phyloP scores from a whole-genome alignment of 2,888 invertebrate genomes.

The Apamea epomidion region DNA sequence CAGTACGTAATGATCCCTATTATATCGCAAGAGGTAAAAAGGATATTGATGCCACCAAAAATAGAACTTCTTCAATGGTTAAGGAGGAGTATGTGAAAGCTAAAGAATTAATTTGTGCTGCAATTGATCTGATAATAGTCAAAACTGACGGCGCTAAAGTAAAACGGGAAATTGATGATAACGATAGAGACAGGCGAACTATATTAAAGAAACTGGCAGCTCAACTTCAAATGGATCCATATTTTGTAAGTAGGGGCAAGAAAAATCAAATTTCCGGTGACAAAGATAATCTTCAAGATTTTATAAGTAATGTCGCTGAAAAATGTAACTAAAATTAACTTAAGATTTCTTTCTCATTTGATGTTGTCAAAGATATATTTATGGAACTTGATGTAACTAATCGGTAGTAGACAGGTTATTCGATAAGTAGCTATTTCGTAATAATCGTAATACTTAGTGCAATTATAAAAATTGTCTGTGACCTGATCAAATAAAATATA shows the following conservation, averaged over 20 bases:
- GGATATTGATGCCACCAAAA: conserved; percentile 65
- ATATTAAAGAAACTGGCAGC: conserved; percentile 84
- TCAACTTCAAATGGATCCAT: conserved; percentile 85
- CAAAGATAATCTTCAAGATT: conserved; percentile 75
- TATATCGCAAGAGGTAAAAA: conserved; percentile 90
- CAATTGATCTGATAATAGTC: conserved; percentile 75
- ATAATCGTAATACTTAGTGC: conserved; percentile 42
- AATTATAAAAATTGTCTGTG: conserved; percentile 62
- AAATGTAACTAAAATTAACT: conserved; percentile 78
- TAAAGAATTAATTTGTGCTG: conserved; percentile 83
- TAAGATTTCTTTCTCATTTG: conserved; percentile 34
- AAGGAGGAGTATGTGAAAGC: conserved; percentile 75
- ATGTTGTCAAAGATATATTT: conserved; percentile 55
- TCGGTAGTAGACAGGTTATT: conserved; percentile 20
- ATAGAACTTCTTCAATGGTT: conserved; percentile 64
- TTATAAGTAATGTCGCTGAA: conserved; percentile 78
- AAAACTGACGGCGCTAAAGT: conserved; percentile 73
- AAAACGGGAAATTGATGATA: conserved; percentile 80
- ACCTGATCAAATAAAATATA: conserved; percentile 72
- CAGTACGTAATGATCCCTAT: conserved; percentile 87
- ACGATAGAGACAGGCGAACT: conserved; percentile 83
- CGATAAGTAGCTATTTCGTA: conserved; percentile 51
- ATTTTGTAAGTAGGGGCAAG: conserved; percentile 86
- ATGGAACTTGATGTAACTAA: conserved; percentile 50
- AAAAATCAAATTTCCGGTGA: conserved; percentile 72